Evolutionary conservation across 2,888 invertebrate species (phyloP).

Genomic region (Malthinus flaveolus): DNA sequence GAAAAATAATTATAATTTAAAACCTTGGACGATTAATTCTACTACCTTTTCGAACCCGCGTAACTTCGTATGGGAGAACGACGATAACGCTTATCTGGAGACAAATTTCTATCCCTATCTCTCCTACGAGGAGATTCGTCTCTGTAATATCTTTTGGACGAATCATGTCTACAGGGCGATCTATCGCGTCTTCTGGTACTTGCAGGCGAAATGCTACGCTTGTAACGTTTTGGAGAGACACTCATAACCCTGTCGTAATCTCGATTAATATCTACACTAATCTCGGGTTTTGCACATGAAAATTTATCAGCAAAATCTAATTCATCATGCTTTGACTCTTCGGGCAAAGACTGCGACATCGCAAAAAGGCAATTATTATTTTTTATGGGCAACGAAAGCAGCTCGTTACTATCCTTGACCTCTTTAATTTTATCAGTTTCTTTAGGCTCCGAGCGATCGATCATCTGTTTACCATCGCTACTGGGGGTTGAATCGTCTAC

Average conservation of each 20-base stretch:
- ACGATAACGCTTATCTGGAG: slow-evolving; percentile 24
- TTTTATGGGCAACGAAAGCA: not conserved
- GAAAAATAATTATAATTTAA: not conserved
- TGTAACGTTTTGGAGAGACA: slow-evolving; percentile 10
- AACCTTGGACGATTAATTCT: not conserved
- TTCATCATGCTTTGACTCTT: slow-evolving; percentile 42
- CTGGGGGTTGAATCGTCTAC: too few relatives aligned
- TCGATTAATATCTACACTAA: too few relatives aligned
- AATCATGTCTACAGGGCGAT: slow-evolving; percentile 17
- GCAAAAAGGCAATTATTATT: slow-evolving; percentile 33
- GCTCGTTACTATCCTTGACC: too few relatives aligned
- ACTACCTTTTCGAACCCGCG: slow-evolving; percentile 1
- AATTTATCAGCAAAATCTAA: slow-evolving; percentile 34
- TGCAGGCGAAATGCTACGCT: slow-evolving; percentile 7
- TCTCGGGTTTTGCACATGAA: too few relatives aligned
- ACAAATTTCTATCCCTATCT: slow-evolving; percentile 5
- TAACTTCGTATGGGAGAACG: slow-evolving; percentile 31
- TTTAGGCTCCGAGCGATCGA: too few relatives aligned
- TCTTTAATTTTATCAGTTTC: too few relatives aligned
- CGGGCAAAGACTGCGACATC: slow-evolving; percentile 40
- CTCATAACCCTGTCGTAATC: slow-evolving; percentile 1
- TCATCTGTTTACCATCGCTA: too few relatives aligned
- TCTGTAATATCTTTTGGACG: slow-evolving; percentile 7
- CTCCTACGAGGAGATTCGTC: slow-evolving; percentile 9
- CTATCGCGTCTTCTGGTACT: slow-evolving; percentile 1